Conservation (phyloP, 2,113 vertebrate genomes). For the Myiagra hebetior region DNA sequence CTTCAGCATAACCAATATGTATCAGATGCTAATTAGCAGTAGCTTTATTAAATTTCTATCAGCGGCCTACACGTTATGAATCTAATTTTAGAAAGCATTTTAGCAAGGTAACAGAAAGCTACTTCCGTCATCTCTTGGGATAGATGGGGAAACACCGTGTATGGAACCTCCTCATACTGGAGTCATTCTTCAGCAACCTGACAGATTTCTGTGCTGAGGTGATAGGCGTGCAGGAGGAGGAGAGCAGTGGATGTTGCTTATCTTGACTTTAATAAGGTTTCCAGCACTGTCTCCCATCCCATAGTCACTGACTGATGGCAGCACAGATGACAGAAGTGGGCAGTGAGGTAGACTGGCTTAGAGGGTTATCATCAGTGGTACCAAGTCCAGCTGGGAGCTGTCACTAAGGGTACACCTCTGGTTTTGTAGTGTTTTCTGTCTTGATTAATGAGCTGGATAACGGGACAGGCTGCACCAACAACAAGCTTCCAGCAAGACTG, state of each 20-base stretch:
- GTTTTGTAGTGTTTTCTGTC: background rate
- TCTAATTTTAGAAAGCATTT: background rate
- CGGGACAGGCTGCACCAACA: background rate
- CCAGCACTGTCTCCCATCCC: background rate
- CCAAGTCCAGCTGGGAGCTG: background rate
- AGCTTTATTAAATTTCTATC: background rate
- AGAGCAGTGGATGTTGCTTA: background rate
- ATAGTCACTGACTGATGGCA: background rate
- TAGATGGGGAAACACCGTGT: rapidly evolving
- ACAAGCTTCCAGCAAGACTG: background rate
- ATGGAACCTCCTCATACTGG: background rate
- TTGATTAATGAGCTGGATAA: background rate
- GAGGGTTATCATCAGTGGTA: background rate
- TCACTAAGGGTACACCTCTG: background rate
- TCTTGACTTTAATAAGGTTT: background rate
- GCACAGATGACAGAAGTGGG: background rate
- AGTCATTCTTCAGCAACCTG: background rate
- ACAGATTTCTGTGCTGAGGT: background rate
- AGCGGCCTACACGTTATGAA: background rate
- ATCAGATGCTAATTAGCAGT: background rate
- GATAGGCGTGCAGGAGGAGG: background rate
- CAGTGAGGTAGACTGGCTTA: background rate
- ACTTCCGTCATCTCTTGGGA: background rate
- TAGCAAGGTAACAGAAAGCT: background rate
- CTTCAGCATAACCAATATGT: background rate